phyloP scores from a whole-genome alignment of 2,888 invertebrate genomes.

The Mythimna ferrago region DNA sequence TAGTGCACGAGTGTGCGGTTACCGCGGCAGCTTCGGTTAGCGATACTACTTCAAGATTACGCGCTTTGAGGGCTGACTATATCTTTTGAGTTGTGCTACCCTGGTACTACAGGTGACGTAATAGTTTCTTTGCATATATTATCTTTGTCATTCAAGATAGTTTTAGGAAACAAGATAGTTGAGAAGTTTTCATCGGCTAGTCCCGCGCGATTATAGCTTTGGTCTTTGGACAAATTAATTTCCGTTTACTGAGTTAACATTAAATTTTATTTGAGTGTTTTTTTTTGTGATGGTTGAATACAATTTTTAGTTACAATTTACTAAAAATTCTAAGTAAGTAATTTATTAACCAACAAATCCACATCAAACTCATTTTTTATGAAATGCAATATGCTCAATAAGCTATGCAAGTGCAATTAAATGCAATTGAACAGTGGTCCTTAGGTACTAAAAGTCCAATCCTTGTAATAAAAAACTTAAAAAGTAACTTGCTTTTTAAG shows the following conservation, averaged over 20 bases:
- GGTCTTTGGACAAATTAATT: neutral
- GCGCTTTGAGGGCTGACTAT: constrained; percentile 38
- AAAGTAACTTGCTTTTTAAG: neutral
- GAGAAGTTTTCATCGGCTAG: no score
- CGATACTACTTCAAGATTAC: constrained; percentile 56
- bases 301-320: no score
- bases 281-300: neutral
- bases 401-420: neutral
- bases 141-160: constrained; percentile 35
- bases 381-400: no score
- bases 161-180: constrained; percentile 10
- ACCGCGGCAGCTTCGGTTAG: neutral
- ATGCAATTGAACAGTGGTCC: neutral
- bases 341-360: no score
- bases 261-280: neutral
- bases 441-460: neutral
- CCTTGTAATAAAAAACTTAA: neutral
- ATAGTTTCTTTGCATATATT: constrained; percentile 61
- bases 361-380: no score
- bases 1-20: constrained; percentile 42
- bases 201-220: neutral
- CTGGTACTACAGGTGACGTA: constrained; percentile 52
- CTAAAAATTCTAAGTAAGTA: no score
- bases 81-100: constrained; percentile 47
- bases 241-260: neutral